Base-by-base conservation (phyloP, 2,113 vertebrate genomes). In the Leucosticte australis region DNA sequence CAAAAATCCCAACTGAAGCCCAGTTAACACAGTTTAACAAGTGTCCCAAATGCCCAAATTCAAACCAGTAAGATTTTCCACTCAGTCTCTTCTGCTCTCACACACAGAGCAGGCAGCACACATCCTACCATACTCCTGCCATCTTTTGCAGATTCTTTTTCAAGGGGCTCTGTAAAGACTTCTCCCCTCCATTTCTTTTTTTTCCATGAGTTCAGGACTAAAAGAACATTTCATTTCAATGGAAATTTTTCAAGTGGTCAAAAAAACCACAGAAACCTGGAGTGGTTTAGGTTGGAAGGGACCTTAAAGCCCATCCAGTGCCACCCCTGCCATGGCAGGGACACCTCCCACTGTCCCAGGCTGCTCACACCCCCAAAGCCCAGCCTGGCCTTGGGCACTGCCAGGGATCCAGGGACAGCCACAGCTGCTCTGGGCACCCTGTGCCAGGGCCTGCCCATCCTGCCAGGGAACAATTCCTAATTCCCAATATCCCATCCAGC, bases 221-320 rank as follows among this genome's bases (percentile, higher is more conserved):
- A 59, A 65, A 31, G 19, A 30, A 28, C 17, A 57, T 44, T 70
- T 82, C 13, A 47, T 15, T 74, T 78, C 55, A 69, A 62, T 18
- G 20, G 6, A 5, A 37, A 24, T 35, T 60, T 77, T 77, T 39
- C 49, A 24, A 74, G 22, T 6, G 6, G 16, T n/a, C 41, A 69
- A 35, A 80, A 78, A 47, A 2, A 0, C 6, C 35, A 67, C 1
- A 52, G 28, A 67, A 39, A 30, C 6, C 13, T 19, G 15, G 17
- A 39, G 44, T 24, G 9, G 27, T 20, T 39, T 20, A 19, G 15
- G 28, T 16, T 28, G 9, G 37, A 37, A 23, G 8, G 41, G 37
- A 50, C 8, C 2, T 22, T 0, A 23, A 49, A 42, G 1, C 6
- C 4, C 57, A 64, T 0, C 42, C 49, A 10, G 1, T 10, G 0